Base-by-base conservation (phyloP, 2,113 vertebrate genomes). In the Oreochromis aureus region DNA sequence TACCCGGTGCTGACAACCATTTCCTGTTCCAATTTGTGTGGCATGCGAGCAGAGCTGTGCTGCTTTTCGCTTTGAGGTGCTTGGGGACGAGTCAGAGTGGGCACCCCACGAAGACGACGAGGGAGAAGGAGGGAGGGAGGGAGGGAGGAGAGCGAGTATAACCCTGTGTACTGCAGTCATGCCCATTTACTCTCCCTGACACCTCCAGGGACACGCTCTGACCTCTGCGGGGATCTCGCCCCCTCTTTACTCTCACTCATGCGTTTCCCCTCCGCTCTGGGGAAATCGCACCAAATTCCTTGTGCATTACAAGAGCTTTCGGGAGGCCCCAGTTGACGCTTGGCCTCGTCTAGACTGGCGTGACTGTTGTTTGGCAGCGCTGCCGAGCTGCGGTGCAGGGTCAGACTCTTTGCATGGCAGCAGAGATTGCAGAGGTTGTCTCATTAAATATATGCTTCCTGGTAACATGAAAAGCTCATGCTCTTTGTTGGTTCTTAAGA, bases 401-500 rank as follows among this genome's bases (percentile, higher is more conserved):
- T 92, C 88, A 85, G 86, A 71, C 87, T 90, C 84, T 91, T 92
- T 90, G 88, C 85, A 24, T 80, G 88, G 90, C 85, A 56, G 91
- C 58, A 18, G 76, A 91, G 90, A 90, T 92, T 89, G 87, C 88
- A 80, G 82, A 24, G 87, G 90, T 86, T 88, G 88, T 93, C 85
- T 92, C 86, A 90, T 93, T 89, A 92, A 93, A 91, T 92, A 86
- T 86, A 90, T 56, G 89, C 92, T 95, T 94, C 88, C 92, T 86
- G 90, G 92, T 89, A 89, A 90, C 90, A 91, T 87, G 83, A 80
- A 36, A 83, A 83, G 88, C 89, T 80, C 58, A 22, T 53, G 85
- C 63, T 90, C 89, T 89, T 78, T 89, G 87, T 82, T 89, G 83
- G 81, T 84, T 24, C 61, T 55, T 44, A 61, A 56, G 81, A 87